Evolutionary conservation across 1,140 invertebrate species (phyloP), one percentile per base, ranked within the genome.

Genomic region (Drosophila tristis): DNA sequence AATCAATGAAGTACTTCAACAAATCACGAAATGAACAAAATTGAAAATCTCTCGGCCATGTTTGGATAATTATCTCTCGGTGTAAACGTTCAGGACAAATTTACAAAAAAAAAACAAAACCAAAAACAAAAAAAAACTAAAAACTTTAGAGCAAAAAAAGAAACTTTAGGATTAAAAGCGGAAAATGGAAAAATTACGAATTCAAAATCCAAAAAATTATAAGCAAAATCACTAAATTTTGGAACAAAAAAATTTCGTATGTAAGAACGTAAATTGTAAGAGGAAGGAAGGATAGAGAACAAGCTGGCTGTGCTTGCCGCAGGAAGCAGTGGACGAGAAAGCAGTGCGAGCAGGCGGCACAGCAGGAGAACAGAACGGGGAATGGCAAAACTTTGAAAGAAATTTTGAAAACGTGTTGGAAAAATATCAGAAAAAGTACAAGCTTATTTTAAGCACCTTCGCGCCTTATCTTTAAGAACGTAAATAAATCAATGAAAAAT

Each of bases 401-500:
- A 78, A 87, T 82, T 86, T 85, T 76, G 79, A 82, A 87, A 91
- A 91, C 86, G 82, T 91, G 79, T 82, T 91, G 80, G 78, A 92
- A 92, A 92, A 91, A 91, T 94, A 94, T 94, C 94, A 94, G 94
- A 94, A 94, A 94, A 94, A 95, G 94, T 95, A 95, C 94, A 95
- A 95, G 94, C 94, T 94, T 94, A 94, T 94, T 95, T 94, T 93
- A 94, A 94, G 94, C 94, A 95, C 94, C 94, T 95, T 94, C 94
- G 94, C 94, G 94, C 94, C 94, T 95, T 95, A 95, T 94, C 94
- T 94, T 93, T 93, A 93, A 93, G 93, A 93, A 92, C 92, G 92
- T 93, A 93, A 93, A 92, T 92, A 82, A 78, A 81, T 74, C 62
- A 59, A 80, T 58, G 74, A 87, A 79, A 89, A 89, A 84, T 72